These are phyloP conservation scores for Corydoras sp. DNA, from an alignment of 2,113 vertebrate genomes.

Conservation along the genomic window DNA sequence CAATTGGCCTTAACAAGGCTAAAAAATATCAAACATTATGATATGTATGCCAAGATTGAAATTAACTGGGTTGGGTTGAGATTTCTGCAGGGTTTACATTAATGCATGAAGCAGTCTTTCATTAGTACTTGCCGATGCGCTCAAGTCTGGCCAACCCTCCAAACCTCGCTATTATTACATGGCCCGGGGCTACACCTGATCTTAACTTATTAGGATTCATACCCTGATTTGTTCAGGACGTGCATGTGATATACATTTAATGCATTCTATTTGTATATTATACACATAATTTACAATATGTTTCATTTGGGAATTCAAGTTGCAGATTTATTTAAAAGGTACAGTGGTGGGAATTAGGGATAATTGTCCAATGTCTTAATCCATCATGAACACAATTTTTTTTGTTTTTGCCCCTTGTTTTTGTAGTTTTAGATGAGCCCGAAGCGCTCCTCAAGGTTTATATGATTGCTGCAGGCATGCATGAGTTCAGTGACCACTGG, in stretches of 20 bases:
- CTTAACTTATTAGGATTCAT: neutral
- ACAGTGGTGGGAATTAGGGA: too few species aligned
- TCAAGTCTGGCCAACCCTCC: neutral
- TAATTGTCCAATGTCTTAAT: too few species aligned
- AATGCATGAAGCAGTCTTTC: constrained; percentile 2
- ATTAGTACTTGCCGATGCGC: neutral
- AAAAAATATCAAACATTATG: constrained; percentile 13
- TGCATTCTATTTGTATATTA: too few species aligned
- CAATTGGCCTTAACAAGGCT: neutral
- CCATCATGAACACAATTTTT: constrained; percentile 16
- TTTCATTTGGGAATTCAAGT: too few species aligned
- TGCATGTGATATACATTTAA: neutral
- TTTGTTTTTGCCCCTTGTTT: constrained; percentile 6
- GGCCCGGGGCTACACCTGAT: neutral
- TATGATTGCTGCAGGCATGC: constrained; percentile 55
- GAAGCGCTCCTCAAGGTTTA: constrained; percentile 60
- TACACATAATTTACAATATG: too few species aligned
- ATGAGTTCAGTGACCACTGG: constrained; percentile 46
- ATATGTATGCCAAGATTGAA: constrained; percentile 11
- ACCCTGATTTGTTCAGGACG: neutral
- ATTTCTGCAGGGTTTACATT: constrained; percentile 1
- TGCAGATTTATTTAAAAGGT: too few species aligned
- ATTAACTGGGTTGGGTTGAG: neutral
- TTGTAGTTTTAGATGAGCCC: constrained; percentile 57
- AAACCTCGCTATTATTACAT: constrained; percentile 4